Evolutionary conservation across 2,888 invertebrate species (phyloP), one percentile per base, ranked within the genome.

Genomic region (Dasysyrphus tricinctus): DNA sequence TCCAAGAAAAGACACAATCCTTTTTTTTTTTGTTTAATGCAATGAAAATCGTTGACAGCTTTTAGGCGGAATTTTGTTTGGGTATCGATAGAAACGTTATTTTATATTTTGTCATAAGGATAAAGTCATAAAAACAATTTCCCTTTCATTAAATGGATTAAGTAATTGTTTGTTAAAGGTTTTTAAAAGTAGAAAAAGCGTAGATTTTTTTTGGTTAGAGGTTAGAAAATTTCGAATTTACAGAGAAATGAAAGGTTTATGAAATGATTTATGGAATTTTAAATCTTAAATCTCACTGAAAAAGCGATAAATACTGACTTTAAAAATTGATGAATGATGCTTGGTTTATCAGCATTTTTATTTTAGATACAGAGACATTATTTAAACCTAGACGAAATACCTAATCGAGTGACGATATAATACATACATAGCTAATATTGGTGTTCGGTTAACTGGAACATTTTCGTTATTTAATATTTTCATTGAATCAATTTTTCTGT

Each of bases 41-140:
- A 61, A 19, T 39, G 67, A 54, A 69, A 54, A 69, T 5, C 39
- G 9, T 54, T 69, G 51, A 75, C 42, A 59, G 61, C 39, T 59
- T 74, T 61, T 69, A 49, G 57, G 76, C 57, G 57, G 11, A 32
- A 16, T 59, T 39, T 19, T 39, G 2, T 1, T 19, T 19, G 57
- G 8, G 29, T 34, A 57, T 34, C 5, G 16, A 57, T 32, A 56
- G 19, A 9, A 32, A 49, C 32, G 3, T 51, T 63, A 8, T 61
- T 61, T n/a, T n/a, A 69, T 69, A 32, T 65, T 76, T 70, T 72
- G 63, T 81, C 75, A 56, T 56, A 70, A 56, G 70, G 69, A 75
- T 61, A 75, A 65, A 54, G 76, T 70, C 70, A 63, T 72, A 81
- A 81, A 75, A n/a, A 32, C 49, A 49, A 49, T 49, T 19, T 49